Percentiles rank a stretch among this genome's conserved stretches.
phyloP scores from a whole-genome alignment of 1,140 invertebrate species.

The Trichomalopsis sarcophagae region DNA sequence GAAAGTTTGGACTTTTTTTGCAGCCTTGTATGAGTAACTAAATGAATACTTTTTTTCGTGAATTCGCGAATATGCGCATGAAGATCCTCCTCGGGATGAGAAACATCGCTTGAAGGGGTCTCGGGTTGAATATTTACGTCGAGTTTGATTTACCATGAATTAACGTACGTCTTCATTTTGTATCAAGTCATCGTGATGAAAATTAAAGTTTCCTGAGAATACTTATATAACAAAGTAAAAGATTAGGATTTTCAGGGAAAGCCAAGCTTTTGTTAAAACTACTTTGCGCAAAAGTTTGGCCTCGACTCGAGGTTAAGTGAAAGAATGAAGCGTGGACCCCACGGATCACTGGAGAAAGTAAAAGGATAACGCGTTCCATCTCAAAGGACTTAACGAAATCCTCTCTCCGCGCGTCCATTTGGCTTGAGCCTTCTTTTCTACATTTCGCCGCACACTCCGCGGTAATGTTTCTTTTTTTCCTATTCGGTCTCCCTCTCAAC shows the following conservation, averaged over 20 bases:
- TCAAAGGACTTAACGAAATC: slow-evolving; percentile 63
- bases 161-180: too few relatives aligned
- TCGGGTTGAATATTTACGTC: too few relatives aligned
- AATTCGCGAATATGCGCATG: too few relatives aligned
- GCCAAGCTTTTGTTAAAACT: not conserved
- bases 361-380: slow-evolving; percentile 62
- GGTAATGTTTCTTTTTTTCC: slow-evolving; percentile 21
- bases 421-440: slow-evolving; percentile 42
- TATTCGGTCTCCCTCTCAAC: not conserved
- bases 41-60: too few relatives aligned
- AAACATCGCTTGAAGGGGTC: too few relatives aligned
- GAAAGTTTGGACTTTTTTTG: too few relatives aligned
- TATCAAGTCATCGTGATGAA: too few relatives aligned
- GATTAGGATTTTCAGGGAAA: not conserved
- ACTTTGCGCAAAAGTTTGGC: not conserved
- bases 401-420: slow-evolving; percentile 60
- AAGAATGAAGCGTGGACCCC: slow-evolving; percentile 57
- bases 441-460: slow-evolving; percentile 3
- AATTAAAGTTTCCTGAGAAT: too few relatives aligned
- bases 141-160: too few relatives aligned
- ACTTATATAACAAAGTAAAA: too few relatives aligned
- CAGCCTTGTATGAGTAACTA: too few relatives aligned
- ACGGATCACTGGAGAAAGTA: slow-evolving; percentile 48
- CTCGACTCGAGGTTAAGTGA: slow-evolving; percentile 52
- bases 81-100: too few relatives aligned